A percentile compares a stretch with the other conserved stretches of the same genome.
Evolutionary conservation across 2,797 vertebrate genomes (phyloP).

Genomic region (Lacerta agilis): DNA sequence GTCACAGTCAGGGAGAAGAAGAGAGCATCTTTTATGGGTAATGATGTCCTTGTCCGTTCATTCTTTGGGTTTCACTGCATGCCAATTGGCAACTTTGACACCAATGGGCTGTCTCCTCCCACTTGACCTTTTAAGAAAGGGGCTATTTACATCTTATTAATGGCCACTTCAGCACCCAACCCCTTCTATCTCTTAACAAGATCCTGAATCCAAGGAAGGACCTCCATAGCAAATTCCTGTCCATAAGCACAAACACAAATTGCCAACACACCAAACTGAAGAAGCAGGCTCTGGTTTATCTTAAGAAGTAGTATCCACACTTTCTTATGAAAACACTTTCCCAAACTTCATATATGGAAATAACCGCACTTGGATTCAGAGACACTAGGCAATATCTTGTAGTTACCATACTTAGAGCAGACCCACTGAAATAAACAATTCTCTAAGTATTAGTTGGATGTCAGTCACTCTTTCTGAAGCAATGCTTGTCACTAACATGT

Average conservation of each 20-base stretch:
- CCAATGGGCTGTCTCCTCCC: background rate
- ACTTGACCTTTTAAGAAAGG: background rate
- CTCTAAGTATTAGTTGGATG: background rate
- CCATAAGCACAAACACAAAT: background rate
- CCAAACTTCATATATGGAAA: background rate
- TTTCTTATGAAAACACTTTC: background rate
- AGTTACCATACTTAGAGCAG: no score
- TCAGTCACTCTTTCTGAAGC: background rate
- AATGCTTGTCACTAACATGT: background rate
- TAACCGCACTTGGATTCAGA: background rate
- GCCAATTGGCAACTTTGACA: background rate
- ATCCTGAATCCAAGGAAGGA: background rate
- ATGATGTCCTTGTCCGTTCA: background rate
- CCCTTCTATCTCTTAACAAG: background rate
- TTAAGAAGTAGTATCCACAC: background rate
- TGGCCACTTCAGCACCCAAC: background rate
- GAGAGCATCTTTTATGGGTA: no score
- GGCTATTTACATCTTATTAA: background rate
- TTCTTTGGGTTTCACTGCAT: background rate
- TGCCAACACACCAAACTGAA: background rate
- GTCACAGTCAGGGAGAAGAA: background rate
- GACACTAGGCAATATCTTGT: background rate
- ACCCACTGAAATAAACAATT: no score
- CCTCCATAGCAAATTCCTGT: background rate
- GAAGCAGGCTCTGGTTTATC: background rate